phyloP scores from a whole-genome alignment of 2,888 invertebrate genomes.

The Nasonia oneida region DNA sequence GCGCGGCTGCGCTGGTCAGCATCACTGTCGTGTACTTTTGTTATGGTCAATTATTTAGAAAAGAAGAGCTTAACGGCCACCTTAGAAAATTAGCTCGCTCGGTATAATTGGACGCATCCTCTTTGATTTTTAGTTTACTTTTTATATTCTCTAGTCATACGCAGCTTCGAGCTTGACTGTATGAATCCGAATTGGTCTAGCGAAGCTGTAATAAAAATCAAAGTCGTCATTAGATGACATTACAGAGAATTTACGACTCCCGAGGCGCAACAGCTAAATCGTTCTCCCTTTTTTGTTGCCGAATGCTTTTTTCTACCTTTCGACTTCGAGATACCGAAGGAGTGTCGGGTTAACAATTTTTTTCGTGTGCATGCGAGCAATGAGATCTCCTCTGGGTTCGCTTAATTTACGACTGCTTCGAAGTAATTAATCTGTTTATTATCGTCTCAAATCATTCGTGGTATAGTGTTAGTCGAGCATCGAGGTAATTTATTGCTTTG shows the following conservation, averaged over 20 bases:
- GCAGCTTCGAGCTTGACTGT: too few species aligned
- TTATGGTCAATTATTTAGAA: constrained; percentile 31
- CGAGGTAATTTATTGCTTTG: not conserved
- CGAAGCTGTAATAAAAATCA: not conserved
- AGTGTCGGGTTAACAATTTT: not conserved
- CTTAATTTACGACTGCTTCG: constrained; percentile 18
- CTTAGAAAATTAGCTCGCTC: constrained; percentile 27
- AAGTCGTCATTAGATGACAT: constrained; percentile 22
- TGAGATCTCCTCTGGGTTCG: not conserved
- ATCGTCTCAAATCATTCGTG: constrained; percentile 3
- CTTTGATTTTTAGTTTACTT: too few species aligned
- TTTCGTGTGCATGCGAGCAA: not conserved
- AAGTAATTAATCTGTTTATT: constrained; percentile 27
- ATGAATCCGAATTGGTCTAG: not conserved
- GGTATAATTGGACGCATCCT: not conserved
- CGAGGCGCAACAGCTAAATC: constrained; percentile 1
- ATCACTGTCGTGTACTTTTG: not conserved
- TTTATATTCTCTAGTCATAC: too few species aligned
- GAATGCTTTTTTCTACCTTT: not conserved
- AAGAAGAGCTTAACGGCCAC: not conserved
- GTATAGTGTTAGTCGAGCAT: not conserved
- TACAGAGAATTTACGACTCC: constrained; percentile 18
- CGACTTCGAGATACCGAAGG: not conserved
- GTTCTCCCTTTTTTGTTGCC: too few species aligned
- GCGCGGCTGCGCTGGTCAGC: not conserved